phyloP scores from a whole-genome alignment of 1,140 invertebrate species.

The Aphelinus certus region DNA sequence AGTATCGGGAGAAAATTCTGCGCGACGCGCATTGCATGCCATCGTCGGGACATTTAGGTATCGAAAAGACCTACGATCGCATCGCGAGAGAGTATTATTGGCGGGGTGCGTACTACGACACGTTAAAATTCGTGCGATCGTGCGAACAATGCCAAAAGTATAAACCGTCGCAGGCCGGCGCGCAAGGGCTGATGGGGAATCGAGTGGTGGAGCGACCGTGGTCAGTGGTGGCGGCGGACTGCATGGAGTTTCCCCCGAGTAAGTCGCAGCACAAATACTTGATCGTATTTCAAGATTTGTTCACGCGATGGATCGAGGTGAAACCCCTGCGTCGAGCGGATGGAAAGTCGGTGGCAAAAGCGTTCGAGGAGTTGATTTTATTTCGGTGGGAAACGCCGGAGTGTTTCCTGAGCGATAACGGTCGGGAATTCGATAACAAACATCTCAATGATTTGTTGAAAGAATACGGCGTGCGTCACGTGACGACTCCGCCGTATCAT shows the following conservation, averaged over 20 bases:
- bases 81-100: constrained; percentile 41
- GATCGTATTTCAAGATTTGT: constrained; percentile 52
- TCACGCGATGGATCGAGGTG: constrained; percentile 41
- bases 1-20: background rate
- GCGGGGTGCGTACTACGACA: constrained; percentile 32
- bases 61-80: constrained; percentile 41
- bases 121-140: constrained; percentile 17
- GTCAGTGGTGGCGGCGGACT: constrained; percentile 45
- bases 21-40: constrained; percentile 35
- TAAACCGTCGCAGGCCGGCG: constrained; percentile 4
- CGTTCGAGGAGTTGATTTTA: constrained; percentile 6
- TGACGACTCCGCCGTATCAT: constrained; percentile 54
- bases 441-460: background rate
- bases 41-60: constrained; percentile 41
- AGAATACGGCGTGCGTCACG: constrained; percentile 45
- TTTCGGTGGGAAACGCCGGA: constrained; percentile 10
- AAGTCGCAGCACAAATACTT: constrained; percentile 39
- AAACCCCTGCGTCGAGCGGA: background rate
- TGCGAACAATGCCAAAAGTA: constrained; percentile 31
- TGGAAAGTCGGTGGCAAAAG: constrained; percentile 4
- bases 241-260: constrained; percentile 38
- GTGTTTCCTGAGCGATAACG: constrained; percentile 1
- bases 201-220: constrained; percentile 35
- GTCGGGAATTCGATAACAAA: constrained; percentile 36
- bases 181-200: constrained; percentile 19